A percentile compares a stretch with the other conserved stretches of the same genome.
Conservation (phyloP, 1,140 invertebrate species). For the Calephelis nemesis region DNA sequence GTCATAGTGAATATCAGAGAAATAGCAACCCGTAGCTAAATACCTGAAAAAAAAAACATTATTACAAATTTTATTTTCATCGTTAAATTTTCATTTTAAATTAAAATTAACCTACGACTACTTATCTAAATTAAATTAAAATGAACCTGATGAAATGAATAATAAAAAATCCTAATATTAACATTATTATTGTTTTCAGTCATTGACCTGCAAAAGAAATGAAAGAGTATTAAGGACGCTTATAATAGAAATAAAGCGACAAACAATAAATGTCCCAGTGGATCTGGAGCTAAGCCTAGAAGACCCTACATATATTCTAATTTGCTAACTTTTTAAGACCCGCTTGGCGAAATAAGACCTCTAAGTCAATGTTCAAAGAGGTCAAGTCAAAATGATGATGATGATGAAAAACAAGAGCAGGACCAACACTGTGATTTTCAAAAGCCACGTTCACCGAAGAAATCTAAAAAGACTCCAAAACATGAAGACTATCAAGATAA, state of each 20-base stretch:
- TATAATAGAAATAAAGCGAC: conserved; percentile 30
- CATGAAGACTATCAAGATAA: conserved; percentile 25
- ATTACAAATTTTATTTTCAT: too few species aligned
- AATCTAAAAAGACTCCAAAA: conserved; percentile 19
- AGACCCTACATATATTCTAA: conserved; percentile 31
- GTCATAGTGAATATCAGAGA: too few species aligned
- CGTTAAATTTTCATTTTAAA: too few species aligned
- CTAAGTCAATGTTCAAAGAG: conserved; percentile 7
- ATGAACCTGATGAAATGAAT: too few species aligned
- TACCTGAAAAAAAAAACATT: too few species aligned
- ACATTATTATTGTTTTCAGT: conserved; percentile 18
- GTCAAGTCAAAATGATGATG: conserved; percentile 4
- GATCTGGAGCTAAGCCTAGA: conserved; percentile 27
- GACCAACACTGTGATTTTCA: conserved; percentile 19
- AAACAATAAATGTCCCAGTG: conserved; percentile 25
- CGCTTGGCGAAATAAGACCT: conserved; percentile 24
- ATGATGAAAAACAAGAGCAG: too few species aligned
- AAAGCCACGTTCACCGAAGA: conserved; percentile 18
- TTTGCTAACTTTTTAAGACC: conserved; percentile 29
- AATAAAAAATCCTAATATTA: too few species aligned
- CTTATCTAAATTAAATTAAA: too few species aligned
- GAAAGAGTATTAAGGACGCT: conserved; percentile 25
- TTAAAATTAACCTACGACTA: too few species aligned
- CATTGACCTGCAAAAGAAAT: conserved; percentile 20
- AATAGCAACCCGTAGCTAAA: too few species aligned